Evolutionary conservation across 2,113 vertebrate genomes (phyloP).

Genomic region (Tragelaphus scriptus): DNA sequence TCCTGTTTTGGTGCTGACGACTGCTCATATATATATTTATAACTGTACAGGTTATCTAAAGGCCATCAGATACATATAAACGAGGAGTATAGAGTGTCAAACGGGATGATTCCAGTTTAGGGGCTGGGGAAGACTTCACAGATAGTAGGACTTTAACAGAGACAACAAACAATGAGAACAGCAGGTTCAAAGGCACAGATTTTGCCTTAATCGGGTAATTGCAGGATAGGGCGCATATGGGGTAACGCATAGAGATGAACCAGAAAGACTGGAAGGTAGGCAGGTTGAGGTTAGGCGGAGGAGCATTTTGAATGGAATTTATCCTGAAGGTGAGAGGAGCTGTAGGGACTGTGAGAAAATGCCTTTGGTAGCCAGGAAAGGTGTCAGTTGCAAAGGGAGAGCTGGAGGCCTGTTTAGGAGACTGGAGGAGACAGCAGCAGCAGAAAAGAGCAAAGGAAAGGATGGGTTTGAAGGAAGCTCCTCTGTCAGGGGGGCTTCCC

Average conservation of each 20-base stretch:
- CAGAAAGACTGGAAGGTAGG: not conserved
- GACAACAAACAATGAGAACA: not conserved
- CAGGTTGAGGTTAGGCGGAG: not conserved
- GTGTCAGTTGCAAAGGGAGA: not conserved
- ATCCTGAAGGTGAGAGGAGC: not conserved
- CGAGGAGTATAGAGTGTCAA: not conserved
- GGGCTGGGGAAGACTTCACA: not conserved
- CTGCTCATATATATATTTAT: not conserved
- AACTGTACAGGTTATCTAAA: not conserved
- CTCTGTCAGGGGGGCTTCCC: not conserved
- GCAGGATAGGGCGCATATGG: rapidly evolving
- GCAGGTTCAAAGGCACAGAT: not conserved
- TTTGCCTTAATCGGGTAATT: not conserved
- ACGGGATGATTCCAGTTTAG: not conserved
- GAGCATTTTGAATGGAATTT: not conserved
- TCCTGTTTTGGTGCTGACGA: not conserved
- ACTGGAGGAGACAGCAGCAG: not conserved
- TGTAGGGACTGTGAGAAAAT: not conserved
- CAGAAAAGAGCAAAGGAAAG: not conserved
- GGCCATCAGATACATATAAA: not conserved
- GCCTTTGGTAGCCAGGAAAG: not conserved
- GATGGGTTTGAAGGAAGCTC: not conserved
- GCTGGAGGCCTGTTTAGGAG: not conserved
- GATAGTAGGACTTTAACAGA: not conserved
- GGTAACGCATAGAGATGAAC: not conserved